These are phyloP conservation scores for Furnarius figulus DNA, from an alignment of 2,113 vertebrate genomes.

Conservation along the genomic window DNA sequence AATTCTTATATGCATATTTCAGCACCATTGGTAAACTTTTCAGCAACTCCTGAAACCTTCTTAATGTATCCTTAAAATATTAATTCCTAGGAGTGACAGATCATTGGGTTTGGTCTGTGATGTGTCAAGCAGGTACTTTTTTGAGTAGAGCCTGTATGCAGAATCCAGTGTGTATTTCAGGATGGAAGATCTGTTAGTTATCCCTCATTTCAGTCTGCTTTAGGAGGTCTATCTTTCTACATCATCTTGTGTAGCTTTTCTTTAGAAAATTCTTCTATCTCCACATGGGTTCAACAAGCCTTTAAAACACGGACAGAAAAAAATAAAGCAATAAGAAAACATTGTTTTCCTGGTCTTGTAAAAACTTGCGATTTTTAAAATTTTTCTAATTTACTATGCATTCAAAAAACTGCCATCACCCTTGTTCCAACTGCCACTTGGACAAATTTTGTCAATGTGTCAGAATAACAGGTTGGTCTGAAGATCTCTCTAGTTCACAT, in stretches of 20 bases:
- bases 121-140: not conserved
- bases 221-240: not conserved
- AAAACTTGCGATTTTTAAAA: not conserved
- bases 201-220: not conserved
- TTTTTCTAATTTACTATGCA: not conserved
- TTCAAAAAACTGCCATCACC: not conserved
- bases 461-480: not conserved
- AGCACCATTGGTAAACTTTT: not conserved
- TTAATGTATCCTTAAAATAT: not conserved
- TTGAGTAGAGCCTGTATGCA: not conserved
- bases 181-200: not conserved
- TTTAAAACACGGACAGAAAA: fast-evolving
- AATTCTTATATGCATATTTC: not conserved
- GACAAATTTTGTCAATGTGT: not conserved
- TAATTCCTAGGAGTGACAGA: not conserved
- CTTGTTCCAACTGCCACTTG: not conserved
- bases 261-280: not conserved
- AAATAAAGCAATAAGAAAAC: not conserved
- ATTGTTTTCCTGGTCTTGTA: not conserved
- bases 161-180: not conserved
- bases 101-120: not conserved
- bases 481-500: not conserved
- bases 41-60: not conserved
- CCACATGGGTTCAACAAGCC: not conserved
- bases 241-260: not conserved